These are phyloP conservation scores for Theodoxus fluviatilis DNA, from an alignment of 2,888 invertebrate genomes.

Conservation along the genomic window DNA sequence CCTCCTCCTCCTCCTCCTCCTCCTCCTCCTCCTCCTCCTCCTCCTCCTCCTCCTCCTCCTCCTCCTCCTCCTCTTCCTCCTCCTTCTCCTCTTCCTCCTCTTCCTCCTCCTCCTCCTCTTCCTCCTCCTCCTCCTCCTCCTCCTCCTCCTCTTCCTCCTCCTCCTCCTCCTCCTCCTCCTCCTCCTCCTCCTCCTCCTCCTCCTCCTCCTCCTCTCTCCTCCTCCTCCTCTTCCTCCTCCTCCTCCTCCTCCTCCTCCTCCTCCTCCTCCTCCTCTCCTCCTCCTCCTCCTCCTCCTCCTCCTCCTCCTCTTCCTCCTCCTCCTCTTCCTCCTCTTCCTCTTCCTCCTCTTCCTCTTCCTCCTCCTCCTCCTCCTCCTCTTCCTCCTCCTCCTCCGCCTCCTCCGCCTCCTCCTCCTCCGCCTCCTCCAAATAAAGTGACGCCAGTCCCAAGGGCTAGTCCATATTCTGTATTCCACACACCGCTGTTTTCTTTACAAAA, in stretches of 20 bases:
- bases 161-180: background rate
- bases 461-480: too few relatives aligned
- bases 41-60: background rate
- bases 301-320: background rate
- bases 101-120: conserved; percentile 25
- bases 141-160: conserved; percentile 20
- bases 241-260: conserved; percentile 12
- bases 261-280: background rate
- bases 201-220: background rate
- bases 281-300: background rate
- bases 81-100: conserved; percentile 18
- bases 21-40: background rate
- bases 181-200: background rate
- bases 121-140: conserved; percentile 23
- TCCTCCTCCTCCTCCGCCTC: conserved; percentile 12
- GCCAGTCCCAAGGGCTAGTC: too few relatives aligned
- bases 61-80: background rate
- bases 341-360: background rate
- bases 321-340: background rate
- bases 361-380: background rate
- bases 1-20: background rate
- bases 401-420: conserved; percentile 15
- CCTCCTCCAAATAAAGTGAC: conserved; percentile 12
- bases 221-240: background rate
- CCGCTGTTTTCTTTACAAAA: too few relatives aligned